phyloP scores from a whole-genome alignment of 2,113 vertebrate genomes.

The Pipa parva region DNA sequence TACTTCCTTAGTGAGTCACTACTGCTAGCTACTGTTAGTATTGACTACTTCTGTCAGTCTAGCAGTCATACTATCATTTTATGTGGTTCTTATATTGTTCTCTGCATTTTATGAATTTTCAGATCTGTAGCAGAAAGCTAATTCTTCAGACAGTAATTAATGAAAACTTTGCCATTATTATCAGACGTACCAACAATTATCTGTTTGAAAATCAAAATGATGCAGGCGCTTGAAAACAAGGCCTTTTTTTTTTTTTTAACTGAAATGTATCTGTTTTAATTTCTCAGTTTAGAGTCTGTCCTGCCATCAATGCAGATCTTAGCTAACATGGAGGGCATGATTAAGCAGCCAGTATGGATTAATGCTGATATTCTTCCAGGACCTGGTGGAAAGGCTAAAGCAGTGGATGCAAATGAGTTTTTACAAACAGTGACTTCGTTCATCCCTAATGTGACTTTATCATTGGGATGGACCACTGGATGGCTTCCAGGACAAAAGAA shows the following conservation, averaged over 20 bases:
- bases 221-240: too few species aligned
- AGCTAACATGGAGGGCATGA: slow-evolving; percentile 47
- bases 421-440: slow-evolving; percentile 58
- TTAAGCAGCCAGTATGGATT: slow-evolving; percentile 72
- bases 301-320: slow-evolving; percentile 70
- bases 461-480: slow-evolving; percentile 84
- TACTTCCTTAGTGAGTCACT: too few species aligned
- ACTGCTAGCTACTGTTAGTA: too few species aligned
- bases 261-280: neutral
- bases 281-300: slow-evolving; percentile 70
- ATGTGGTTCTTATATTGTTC: too few species aligned
- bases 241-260: neutral
- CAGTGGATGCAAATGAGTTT: slow-evolving; percentile 66
- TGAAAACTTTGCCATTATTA: too few species aligned
- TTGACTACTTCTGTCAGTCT: too few species aligned
- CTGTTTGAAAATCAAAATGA: too few species aligned
- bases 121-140: too few species aligned
- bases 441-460: slow-evolving; percentile 69
- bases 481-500: slow-evolving; percentile 66
- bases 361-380: slow-evolving; percentile 84
- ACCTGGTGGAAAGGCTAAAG: slow-evolving; percentile 62
- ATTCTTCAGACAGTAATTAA: too few species aligned
- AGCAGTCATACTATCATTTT: too few species aligned
- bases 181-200: too few species aligned
- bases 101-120: too few species aligned